Conservation (phyloP, 1,140 invertebrate species). For the Drosophila bifasciata region DNA sequence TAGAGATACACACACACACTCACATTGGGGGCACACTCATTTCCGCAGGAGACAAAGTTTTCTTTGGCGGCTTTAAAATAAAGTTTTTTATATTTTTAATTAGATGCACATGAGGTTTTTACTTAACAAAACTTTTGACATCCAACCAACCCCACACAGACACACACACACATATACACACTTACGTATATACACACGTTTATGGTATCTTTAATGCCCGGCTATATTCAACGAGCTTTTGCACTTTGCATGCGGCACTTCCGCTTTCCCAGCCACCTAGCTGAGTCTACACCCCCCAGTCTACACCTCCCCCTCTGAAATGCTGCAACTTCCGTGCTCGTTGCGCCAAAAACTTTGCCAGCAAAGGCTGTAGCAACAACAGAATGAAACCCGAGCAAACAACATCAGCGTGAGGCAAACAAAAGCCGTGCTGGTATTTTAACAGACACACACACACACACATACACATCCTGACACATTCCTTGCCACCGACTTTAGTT, state of each 20-base stretch:
- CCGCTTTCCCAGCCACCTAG: neutral
- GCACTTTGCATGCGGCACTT: slow-evolving; percentile 46
- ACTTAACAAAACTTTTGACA: slow-evolving; percentile 76
- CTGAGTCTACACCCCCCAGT: neutral
- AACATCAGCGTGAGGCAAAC: slow-evolving; percentile 29
- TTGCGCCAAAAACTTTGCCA: slow-evolving; percentile 74
- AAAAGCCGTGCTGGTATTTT: slow-evolving; percentile 61
- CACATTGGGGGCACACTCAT: slow-evolving; percentile 20
- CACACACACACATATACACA: slow-evolving; percentile 5
- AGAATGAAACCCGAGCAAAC: neutral
- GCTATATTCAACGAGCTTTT: slow-evolving; percentile 60
- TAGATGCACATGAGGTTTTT: slow-evolving; percentile 82
- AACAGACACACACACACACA: slow-evolving; percentile 68
- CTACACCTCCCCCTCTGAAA: slow-evolving; percentile 6
- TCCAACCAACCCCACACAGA: slow-evolving; percentile 34
- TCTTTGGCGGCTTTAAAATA: slow-evolving; percentile 80
- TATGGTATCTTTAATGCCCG: slow-evolving; percentile 76
- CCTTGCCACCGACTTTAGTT: slow-evolving; percentile 33
- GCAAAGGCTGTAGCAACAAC: slow-evolving; percentile 4
- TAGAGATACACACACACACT: slow-evolving; percentile 3
- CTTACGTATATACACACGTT: slow-evolving; percentile 30
- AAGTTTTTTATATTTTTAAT: slow-evolving; percentile 83
- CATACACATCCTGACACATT: slow-evolving; percentile 70
- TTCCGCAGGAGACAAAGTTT: slow-evolving; percentile 77
- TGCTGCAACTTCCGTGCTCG: slow-evolving; percentile 67